phyloP scores from a whole-genome alignment of 2,797 vertebrate species.

The Dermochelys coriacea region DNA sequence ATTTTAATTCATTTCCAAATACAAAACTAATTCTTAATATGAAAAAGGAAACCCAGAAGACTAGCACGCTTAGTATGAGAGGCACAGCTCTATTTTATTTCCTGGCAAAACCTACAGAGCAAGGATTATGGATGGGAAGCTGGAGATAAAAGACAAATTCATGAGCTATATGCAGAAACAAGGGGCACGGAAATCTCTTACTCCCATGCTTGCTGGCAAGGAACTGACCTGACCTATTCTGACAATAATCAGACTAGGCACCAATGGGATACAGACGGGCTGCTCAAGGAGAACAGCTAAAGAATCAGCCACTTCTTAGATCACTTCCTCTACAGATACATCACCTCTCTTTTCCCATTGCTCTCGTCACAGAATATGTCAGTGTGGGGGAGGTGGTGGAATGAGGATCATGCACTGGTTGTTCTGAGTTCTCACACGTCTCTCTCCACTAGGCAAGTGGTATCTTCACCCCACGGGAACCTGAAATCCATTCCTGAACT shows the following conservation, averaged over 20 bases:
- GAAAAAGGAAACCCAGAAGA: not conserved
- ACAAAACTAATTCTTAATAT: not conserved
- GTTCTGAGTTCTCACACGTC: not conserved
- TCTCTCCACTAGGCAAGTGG: not conserved
- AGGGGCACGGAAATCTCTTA: not conserved
- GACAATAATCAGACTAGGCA: not conserved
- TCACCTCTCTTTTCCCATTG: not conserved
- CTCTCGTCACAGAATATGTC: not conserved
- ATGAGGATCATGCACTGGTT: not conserved
- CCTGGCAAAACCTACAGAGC: not conserved
- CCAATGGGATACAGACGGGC: not conserved
- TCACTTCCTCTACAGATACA: accelerated
- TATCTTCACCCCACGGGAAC: not conserved
- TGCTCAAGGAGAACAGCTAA: not conserved
- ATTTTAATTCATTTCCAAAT: not conserved
- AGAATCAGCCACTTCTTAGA: not conserved
- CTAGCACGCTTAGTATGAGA: not conserved
- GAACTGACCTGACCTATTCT: not conserved
- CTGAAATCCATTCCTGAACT: not conserved
- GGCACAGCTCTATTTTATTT: not conserved
- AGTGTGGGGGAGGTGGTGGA: not conserved
- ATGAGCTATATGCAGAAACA: not conserved
- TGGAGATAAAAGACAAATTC: not conserved
- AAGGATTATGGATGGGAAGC: not conserved
- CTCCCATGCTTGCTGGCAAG: not conserved